Base-by-base conservation (phyloP, 1,140 invertebrate genomes). In the Drosophila rufa region DNA sequence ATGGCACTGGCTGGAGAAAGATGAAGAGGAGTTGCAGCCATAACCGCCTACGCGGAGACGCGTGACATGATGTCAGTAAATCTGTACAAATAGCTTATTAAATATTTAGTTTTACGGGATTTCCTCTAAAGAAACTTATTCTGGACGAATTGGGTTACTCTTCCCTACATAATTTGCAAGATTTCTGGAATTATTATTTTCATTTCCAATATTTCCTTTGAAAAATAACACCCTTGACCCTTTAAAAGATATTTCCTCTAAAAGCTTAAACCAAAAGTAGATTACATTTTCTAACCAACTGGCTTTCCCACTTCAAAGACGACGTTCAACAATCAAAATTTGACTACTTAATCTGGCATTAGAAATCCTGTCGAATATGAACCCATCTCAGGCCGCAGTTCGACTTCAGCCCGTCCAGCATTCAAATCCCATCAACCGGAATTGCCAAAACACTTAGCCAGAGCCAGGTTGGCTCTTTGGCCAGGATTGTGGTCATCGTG, bases 341-440 rank as follows among this genome's bases (percentile, higher is more conserved):
- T 45, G 55, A 73, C 46, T 48, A 17, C 46, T 22, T 74, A 74
- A 74, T 73, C 68, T 19, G 46, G 46, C 53, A 45, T 73, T 73
- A 19, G 30, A 46, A 25, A 66, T 27, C 30, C 46, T 45, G 42
- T 57, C 33, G 59, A 36, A 65, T 42, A 40, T 50, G 45, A 48
- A 64, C 51, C 51, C 53, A 65, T 25, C 46, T 65, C 59, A 57
- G n/a, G 15, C 11, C 17, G 11, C 36, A 42, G 19, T 71, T 19
- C 5, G 27, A 19, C 38, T 42, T 8, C 36, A 43, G 15, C 19
- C 27, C n/a, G n/a, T 40, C 11, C 46, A 51, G 48, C 48, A 53
- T 17, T 66, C 36, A 77, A 78, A 78, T 51, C 50, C 43, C 64
- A 69, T 78, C 50, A 61, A 78, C 36, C 38, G 75, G 64, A 61